Base-by-base conservation (phyloP, 1,140 invertebrate genomes). In the Arion vulgaris region DNA sequence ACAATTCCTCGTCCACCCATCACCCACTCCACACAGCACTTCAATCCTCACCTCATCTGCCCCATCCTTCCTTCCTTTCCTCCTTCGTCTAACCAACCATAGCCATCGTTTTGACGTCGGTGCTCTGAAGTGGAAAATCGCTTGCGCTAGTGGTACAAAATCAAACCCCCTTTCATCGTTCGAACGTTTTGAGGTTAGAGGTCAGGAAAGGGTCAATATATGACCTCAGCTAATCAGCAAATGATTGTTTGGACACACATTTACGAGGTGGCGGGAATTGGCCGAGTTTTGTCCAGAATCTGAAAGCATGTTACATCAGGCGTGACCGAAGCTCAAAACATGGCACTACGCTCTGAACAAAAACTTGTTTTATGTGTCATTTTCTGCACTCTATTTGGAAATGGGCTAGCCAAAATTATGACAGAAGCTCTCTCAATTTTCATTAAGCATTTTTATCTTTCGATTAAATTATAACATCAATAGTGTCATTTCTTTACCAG, bases 191-290 rank as follows among this genome's bases (percentile, higher is more conserved):
- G 32, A 45, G 32, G 68, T 69, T n/a, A 34, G 36, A 69, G 68
- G 68, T 34, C 32, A 23, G 68, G 15, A 15, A 69, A 23, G 36
- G 68, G 68, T 34, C 68, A 69, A 69, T 15, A 34, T 69, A 4
- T 69, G 68, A 69, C 68, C 68, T 11, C 36, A 23, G 34, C 68
- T 69, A 69, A 69, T 69, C 68, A 69, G 36, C 32, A 34, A 69
- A 69, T 17, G 68, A 69, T 69, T 69, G 68, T 69, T 69, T 69
- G 68, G 68, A 38, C 68, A 69, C 32, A 38, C 68, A 69, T 69
- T 69, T 36, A 69, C 32, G 32, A 11, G 32, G 9, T 34, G 36
- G 68, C 68, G 68, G 68, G 13, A 38, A 34, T 15, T n/a, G 15
- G 51, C 15, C 51, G 51, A 57, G 51, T 57, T 57, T 57, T 57